Evolutionary conservation across 2,888 invertebrate species (phyloP), one percentile per base, ranked within the genome.

Genomic region (Rhynchonema sp.): DNA sequence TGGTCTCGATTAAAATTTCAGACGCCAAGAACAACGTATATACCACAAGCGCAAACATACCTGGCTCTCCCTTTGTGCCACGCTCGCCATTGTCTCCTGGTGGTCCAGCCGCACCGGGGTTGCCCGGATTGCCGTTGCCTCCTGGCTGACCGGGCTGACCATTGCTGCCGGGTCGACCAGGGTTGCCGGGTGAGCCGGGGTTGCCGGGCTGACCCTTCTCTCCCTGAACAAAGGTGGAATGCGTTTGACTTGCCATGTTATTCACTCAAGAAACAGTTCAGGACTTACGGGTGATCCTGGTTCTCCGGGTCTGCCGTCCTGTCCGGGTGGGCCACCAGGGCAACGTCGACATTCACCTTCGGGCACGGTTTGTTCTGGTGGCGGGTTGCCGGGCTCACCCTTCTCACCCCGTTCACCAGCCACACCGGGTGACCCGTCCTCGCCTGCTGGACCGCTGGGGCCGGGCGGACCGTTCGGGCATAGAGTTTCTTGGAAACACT

Each of bases 391-490:
- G 2, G 56, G 56, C n/a, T 56, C 30, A 23, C 56, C 56, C 17
- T 6, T 2, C 2, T 6, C 26, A 9, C 56, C 56, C 17, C 38
- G 56, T n/a, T n/a, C 30, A 23, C 56, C 56, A 2, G 29, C 30
- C 2, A 25, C 30, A 9, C 56, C 56, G 17, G 29, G 30, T 20
- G 17, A 20, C 2, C 30, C 56, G 30, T 56, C 56, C 30, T 56
- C 22, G 20, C 56, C 56, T 3, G 56, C 20, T 29, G 3, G 23
- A 27, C 56, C 56, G 23, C 30, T 9, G 23, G 30, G 22, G 23
- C 56, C 56, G n/a, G 56, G 56, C 2, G 56, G 56, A 3, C 56
- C 56, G 30, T 20, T 20, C 6, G 56, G 56, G 38, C 56, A 56
- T 20, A 6, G 17, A 13, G 26, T 30, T 17, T 29, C 2, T 2